These are phyloP conservation scores for Myopa tessellatipennis DNA, from an alignment of 2,888 invertebrate species.

Conservation along the genomic window DNA sequence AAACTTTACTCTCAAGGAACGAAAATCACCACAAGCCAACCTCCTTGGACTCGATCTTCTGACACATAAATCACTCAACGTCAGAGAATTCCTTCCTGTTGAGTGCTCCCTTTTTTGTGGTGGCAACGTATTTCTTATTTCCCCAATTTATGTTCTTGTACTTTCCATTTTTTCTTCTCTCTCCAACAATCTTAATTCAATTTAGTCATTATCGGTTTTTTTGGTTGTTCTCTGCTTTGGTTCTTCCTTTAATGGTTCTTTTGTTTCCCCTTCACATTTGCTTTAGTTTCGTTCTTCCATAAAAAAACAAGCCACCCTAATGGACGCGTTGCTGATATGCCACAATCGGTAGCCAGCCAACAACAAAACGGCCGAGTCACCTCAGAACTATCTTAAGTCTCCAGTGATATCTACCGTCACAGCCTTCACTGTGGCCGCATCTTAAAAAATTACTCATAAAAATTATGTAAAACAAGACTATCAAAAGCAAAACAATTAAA, in stretches of 20 bases:
- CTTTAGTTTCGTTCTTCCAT: not conserved
- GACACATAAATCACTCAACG: conserved; percentile 26
- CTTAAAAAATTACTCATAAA: conserved; percentile 45
- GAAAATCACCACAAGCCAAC: not conserved
- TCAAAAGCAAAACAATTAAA: conserved; percentile 10
- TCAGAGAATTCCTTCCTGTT: conserved; percentile 8
- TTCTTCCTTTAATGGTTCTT: not conserved
- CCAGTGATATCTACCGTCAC: not conserved
- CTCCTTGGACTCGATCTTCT: not conserved
- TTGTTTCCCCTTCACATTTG: not conserved
- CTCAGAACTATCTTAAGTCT: not conserved
- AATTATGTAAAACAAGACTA: conserved; percentile 39
- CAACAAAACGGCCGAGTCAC: conserved; percentile 6
- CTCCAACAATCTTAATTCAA: conserved; percentile 45
- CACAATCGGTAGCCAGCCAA: conserved; percentile 29
- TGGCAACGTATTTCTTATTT: not conserved
- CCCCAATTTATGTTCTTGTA: not conserved
- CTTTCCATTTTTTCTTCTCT: not conserved
- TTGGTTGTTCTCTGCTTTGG: not conserved
- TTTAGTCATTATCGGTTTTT: conserved; percentile 44
- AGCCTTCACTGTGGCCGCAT: conserved; percentile 7
- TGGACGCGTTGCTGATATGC: conserved; percentile 28
- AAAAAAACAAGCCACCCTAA: conserved; percentile 27
- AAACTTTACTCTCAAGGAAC: not conserved
- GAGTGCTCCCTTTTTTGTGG: not conserved